phyloP scores from a whole-genome alignment of 2,113 vertebrate genomes.

The Pelusios castaneus region DNA sequence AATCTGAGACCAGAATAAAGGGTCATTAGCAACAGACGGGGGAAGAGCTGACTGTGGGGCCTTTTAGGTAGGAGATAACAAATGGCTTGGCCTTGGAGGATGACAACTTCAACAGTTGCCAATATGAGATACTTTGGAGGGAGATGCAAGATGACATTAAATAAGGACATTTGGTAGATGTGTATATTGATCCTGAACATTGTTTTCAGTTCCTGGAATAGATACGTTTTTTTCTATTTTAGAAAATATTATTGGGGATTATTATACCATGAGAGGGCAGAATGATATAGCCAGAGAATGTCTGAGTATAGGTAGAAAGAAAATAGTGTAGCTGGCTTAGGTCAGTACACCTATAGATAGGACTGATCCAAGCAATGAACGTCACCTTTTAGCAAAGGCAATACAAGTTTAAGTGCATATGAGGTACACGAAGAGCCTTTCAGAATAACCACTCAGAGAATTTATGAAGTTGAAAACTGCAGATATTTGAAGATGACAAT shows the following conservation, averaged over 20 bases:
- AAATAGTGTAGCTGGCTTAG: neutral
- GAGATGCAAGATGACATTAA: neutral
- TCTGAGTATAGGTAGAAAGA: neutral
- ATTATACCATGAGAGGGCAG: neutral
- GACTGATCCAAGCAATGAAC: neutral
- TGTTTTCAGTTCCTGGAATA: neutral
- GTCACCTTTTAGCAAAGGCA: neutral
- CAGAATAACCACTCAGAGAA: neutral
- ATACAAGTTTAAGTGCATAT: neutral
- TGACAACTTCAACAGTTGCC: too few relatives aligned
- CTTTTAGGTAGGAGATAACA: neutral
- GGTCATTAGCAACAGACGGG: neutral
- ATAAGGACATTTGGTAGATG: neutral
- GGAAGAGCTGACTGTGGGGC: neutral
- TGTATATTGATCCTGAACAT: neutral
- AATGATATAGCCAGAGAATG: neutral
- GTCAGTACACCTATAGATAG: neutral
- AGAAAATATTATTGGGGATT: neutral
- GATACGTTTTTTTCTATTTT: too few relatives aligned
- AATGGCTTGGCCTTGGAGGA: too few relatives aligned
- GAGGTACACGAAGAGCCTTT: neutral
- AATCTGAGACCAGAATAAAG: neutral
- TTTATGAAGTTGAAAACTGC: neutral
- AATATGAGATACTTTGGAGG: neutral
- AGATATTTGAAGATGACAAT: neutral